Base-by-base conservation (phyloP, 2,797 vertebrate genomes). In the Mus caroli region DNA sequence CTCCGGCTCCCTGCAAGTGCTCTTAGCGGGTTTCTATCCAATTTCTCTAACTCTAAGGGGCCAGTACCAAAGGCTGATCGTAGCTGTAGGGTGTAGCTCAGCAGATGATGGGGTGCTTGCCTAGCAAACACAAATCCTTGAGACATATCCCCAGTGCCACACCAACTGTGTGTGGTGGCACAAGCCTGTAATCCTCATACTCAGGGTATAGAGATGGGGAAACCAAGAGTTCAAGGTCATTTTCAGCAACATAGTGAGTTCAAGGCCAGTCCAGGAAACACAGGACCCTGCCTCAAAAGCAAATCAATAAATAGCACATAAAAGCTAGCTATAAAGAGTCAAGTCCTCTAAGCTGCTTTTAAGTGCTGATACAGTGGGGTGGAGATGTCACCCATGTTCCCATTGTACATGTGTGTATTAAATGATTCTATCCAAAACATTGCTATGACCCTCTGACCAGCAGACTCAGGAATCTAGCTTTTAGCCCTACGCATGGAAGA, bases 401-500 rank as follows among this genome's bases (percentile, higher is more conserved):
- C n/a, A 50, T 24, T 58, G 64, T 26, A 6, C 9, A 5, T 13
- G 2, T 11, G 3, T 20, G 3, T 2, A 9, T 26, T 79, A 52
- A 6, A 54, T 0, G 0, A 1, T 56, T 83, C 71, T 83, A 34
- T 14, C 22, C 10, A 52, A 40, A 3, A 40, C 0, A 10, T 34
- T 0, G 2, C 22, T 37, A 2, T 6, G 52, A 14, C 46, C 13
- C 76, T 62, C 52, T 28, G 9, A 78, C 11, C 4, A 43, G 54
- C 43, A 56, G 37, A 73, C 1, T 40, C 34, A 31, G 43, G 7
- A 3, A 50, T 62, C 31, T 20, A 40, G 12, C 20, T 43, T 75
- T n/a, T 17, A n/a, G 13, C 17, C 28, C 28, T 22, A 0, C 4
- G 17, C 3, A 12, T 37, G n/a, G 37, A 69, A 71, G 58, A 78